phyloP scores from a whole-genome alignment of 2,888 invertebrate species.

The Danaus chrysippus region DNA sequence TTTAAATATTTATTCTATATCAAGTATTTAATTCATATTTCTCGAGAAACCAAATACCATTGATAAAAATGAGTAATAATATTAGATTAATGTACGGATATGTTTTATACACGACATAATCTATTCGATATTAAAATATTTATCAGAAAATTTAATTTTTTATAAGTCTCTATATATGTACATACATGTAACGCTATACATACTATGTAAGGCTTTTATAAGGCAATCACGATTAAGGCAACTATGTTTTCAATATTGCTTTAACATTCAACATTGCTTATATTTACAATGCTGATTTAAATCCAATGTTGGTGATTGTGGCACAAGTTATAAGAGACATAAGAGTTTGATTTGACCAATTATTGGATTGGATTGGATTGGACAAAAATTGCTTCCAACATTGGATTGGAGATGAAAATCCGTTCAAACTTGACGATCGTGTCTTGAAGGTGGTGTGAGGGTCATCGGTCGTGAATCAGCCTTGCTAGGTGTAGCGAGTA shows the following conservation, averaged over 20 bases:
- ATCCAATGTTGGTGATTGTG: neutral
- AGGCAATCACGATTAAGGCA: conserved; percentile 26
- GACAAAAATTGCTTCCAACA: conserved; percentile 9
- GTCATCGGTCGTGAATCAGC: conserved; percentile 60
- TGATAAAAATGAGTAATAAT: too few relatives aligned
- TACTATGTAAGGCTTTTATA: conserved; percentile 9
- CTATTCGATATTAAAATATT: too few relatives aligned
- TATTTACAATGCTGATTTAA: neutral
- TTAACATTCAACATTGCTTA: neutral
- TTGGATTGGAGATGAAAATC: conserved; percentile 7
- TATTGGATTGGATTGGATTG: too few relatives aligned
- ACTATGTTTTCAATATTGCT: conserved; percentile 2
- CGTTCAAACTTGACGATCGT: conserved; percentile 56
- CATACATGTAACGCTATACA: neutral
- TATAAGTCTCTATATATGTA: too few relatives aligned
- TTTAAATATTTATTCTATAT: too few relatives aligned
- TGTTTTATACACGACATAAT: too few relatives aligned
- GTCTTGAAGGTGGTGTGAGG: conserved; percentile 58
- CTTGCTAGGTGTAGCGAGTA: conserved; percentile 35
- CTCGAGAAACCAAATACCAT: too few relatives aligned
- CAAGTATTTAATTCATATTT: too few relatives aligned
- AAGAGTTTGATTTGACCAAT: too few relatives aligned
- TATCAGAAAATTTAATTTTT: too few relatives aligned
- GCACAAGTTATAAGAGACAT: too few relatives aligned
- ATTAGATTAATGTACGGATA: too few relatives aligned